phyloP scores from a whole-genome alignment of 2,113 vertebrate genomes.

The Merops nubicus region DNA sequence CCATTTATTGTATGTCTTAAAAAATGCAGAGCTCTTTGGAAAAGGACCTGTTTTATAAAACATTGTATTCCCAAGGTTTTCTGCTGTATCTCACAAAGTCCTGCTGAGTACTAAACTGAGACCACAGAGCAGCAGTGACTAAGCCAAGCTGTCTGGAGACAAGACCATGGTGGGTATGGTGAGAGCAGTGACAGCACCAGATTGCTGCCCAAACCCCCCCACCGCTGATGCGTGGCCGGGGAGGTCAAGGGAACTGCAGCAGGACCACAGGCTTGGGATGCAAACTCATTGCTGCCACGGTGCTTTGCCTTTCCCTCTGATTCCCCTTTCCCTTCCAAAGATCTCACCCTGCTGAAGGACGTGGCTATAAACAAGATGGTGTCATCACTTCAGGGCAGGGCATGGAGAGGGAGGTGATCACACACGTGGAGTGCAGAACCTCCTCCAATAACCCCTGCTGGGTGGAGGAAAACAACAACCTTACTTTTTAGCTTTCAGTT shows the following conservation, averaged over 20 bases:
- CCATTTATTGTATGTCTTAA: not conserved
- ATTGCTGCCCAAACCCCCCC: rapidly evolving
- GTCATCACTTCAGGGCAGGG: not conserved
- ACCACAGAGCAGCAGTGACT: not conserved
- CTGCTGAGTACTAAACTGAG: not conserved
- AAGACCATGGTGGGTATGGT: rapidly evolving
- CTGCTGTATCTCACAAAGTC: not conserved
- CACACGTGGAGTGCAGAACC: not conserved
- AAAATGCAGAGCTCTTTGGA: not conserved
- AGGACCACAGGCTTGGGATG: not conserved
- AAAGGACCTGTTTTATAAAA: not conserved
- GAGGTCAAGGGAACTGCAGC: not conserved
- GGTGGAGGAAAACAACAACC: not conserved
- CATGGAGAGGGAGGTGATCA: rapidly evolving
- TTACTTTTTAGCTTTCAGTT: not conserved
- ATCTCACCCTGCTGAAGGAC: not conserved
- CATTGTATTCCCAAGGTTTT: not conserved
- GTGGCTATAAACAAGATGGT: not conserved
- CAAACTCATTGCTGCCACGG: not conserved
- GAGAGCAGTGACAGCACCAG: rapidly evolving
- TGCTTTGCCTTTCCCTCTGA: not conserved
- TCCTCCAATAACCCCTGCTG: not conserved
- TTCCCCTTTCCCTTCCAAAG: not conserved
- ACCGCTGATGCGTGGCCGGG: rapidly evolving
- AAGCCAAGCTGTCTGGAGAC: not conserved